Percentiles rank a stretch among this genome's conserved stretches.
These are phyloP conservation scores for Spea bombifrons DNA, from an alignment of 2,113 vertebrate species.

Conservation along the genomic window DNA sequence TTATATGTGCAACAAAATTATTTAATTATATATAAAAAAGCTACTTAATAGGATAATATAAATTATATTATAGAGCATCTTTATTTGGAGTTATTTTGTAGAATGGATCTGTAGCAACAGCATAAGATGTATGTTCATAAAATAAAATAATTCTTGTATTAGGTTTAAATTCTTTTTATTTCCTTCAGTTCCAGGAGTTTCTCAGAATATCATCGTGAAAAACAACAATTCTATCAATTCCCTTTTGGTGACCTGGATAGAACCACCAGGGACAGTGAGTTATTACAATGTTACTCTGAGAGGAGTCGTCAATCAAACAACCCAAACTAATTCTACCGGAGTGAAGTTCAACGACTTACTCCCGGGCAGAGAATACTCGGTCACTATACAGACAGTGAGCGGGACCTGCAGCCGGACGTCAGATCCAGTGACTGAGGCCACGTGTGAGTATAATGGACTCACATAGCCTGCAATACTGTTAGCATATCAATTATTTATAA, in stretches of 20 bases:
- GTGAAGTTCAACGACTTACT: neutral
- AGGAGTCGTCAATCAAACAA: conserved; percentile 1
- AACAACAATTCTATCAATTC: neutral
- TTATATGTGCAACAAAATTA: neutral
- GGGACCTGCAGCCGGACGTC: neutral
- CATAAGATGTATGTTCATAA: conserved; percentile 57
- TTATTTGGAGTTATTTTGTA: neutral
- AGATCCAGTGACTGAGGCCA: neutral
- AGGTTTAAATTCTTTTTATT: neutral
- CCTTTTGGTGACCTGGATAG: neutral
- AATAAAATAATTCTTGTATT: neutral
- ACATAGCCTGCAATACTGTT: neutral
- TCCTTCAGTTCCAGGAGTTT: conserved; percentile 6
- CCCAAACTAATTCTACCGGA: neutral
- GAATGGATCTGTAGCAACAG: conserved; percentile 52
- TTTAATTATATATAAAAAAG: too few species aligned
- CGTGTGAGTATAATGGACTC: conserved; percentile 17
- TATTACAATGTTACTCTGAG: conserved; percentile 11
- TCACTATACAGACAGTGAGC: neutral
- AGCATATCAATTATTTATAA: too few species aligned
- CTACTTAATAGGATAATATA: too few species aligned
- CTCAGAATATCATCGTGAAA: neutral
- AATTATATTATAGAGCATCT: too few species aligned
- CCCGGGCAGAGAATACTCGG: neutral
- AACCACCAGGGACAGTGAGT: neutral